Evolutionary conservation across 2,113 vertebrate species (phyloP), one percentile per base, ranked within the genome.

Genomic region (Toxotes chatareus): DNA sequence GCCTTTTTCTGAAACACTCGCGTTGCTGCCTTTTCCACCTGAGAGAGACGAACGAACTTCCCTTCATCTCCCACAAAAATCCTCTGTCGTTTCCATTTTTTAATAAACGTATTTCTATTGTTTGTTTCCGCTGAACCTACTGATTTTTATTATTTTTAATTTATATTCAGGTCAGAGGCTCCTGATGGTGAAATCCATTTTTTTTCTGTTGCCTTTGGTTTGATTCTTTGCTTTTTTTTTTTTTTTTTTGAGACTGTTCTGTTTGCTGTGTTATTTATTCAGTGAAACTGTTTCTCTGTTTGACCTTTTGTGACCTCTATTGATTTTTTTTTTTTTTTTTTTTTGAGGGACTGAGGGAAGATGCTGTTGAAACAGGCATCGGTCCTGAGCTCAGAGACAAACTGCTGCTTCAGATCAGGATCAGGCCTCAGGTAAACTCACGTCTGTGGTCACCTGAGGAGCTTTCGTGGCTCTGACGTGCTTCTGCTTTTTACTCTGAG

Each of bases 241-340:
- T 6, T 49, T 49, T 17, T 49, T 19, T 49, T 16, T 49, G 47
- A 17, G 19, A 5, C 47, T 49, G 16, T 47, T 47, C 5, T 19
- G 46, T 49, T 49, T 49, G 2, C 16, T 49, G 47, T 53, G 38
- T 27, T 65, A 65, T 65, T 65, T 65, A 65, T 65, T 44, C 17
- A 38, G 11, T 64, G 13, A 19, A 4, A 17, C 27, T 16, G 3
- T 56, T 51, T 32, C n/a, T 70, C 7, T 3, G 2, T 56, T 12
- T n/a, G 9, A 36, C 17, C 1, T 23, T 40, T 34, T 56, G 34
- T 47, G 42, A 40, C 51, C 31, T 56, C 10, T n/a, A n/a, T 11
- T 46, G 17, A 7, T 19, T 49, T n/a, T 27, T 27, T 27, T 27
- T 53, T n/a, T 21, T 2, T 19, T 49, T n/a, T 27, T 27, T 27